Conservation (phyloP, 2,113 vertebrate species). For the Larimichthys polyactis region DNA sequence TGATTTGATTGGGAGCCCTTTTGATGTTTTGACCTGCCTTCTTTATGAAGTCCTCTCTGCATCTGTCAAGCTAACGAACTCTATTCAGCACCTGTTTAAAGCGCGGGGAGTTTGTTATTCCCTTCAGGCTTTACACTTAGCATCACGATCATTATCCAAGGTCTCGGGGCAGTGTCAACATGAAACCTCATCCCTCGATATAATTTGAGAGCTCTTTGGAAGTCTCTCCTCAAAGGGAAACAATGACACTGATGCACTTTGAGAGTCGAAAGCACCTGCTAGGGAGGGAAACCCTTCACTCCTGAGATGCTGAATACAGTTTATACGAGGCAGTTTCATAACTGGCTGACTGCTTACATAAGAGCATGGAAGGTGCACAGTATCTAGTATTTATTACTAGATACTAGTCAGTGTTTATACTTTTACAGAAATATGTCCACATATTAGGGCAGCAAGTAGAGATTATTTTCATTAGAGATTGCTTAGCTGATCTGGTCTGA, state of each 20-base stretch:
- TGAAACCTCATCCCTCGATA: conserved; percentile 68
- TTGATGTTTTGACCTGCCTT: conserved; percentile 79
- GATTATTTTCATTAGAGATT: background rate
- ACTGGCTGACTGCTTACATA: conserved; percentile 43
- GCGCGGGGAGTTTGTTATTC: conserved; percentile 70
- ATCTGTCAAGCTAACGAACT: conserved; percentile 69
- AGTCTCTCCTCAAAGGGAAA: conserved; percentile 75
- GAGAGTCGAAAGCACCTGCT: conserved; percentile 61
- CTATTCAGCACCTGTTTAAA: conserved; percentile 58
- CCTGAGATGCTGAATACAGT: conserved; percentile 39
- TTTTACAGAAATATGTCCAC: background rate
- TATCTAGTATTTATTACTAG: conserved; percentile 6
- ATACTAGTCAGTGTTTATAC: background rate
- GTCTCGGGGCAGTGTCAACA: conserved; percentile 74
- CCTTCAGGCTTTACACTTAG: conserved; percentile 69
- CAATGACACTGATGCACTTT: conserved; percentile 71
- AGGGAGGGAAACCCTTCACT: conserved; percentile 69
- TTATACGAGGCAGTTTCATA: conserved; percentile 48
- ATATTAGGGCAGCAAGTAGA: too few relatives aligned
- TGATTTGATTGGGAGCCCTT: conserved; percentile 76
- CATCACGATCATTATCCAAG: conserved; percentile 76
- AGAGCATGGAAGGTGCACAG: background rate
- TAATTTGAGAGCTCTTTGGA: conserved; percentile 76
- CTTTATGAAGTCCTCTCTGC: conserved; percentile 70
- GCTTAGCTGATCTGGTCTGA: background rate